A percentile compares a stretch with the other conserved stretches of the same genome.
phyloP scores from a whole-genome alignment of 2,797 vertebrate genomes.

The Cossypha dichroa region DNA sequence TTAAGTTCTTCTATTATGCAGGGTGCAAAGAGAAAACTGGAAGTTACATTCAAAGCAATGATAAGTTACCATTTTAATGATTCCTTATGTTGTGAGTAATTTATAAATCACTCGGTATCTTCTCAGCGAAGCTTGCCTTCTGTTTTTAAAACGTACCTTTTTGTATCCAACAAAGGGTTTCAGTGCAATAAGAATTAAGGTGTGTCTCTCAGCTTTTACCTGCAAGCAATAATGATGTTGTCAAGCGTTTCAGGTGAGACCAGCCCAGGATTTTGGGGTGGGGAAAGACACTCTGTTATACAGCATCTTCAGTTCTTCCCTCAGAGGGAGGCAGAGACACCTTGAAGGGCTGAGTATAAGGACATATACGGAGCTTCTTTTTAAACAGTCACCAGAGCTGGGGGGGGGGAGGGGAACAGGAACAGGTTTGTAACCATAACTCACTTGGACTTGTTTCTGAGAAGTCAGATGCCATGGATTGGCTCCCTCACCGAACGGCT shows the following conservation, averaged over 20 bases:
- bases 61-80: conserved; percentile 74
- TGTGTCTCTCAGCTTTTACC: conserved; percentile 81
- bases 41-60: conserved; percentile 64
- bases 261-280: conserved; percentile 79
- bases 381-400: conserved; percentile 23
- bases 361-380: conserved; percentile 55
- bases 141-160: conserved; percentile 70
- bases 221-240: conserved; percentile 79
- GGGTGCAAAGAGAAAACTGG: conserved; percentile 54
- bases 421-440: conserved; percentile 31
- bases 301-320: conserved; percentile 75
- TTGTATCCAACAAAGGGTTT: conserved; percentile 79
- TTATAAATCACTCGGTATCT: conserved; percentile 76
- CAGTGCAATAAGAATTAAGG: conserved; percentile 83
- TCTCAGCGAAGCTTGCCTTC: conserved; percentile 62
- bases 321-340: conserved; percentile 70
- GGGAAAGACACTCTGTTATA: conserved; percentile 78
- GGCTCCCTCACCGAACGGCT: conserved; percentile 73
- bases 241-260: conserved; percentile 77
- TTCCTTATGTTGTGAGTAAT: conserved; percentile 76
- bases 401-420: conserved; percentile 53
- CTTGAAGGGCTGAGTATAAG: conserved; percentile 69
- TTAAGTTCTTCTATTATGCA: conserved; percentile 40
- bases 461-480: conserved; percentile 76
- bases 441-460: conserved; percentile 40